Conservation (phyloP, 2,113 vertebrate species). For the Stegastes partitus region DNA sequence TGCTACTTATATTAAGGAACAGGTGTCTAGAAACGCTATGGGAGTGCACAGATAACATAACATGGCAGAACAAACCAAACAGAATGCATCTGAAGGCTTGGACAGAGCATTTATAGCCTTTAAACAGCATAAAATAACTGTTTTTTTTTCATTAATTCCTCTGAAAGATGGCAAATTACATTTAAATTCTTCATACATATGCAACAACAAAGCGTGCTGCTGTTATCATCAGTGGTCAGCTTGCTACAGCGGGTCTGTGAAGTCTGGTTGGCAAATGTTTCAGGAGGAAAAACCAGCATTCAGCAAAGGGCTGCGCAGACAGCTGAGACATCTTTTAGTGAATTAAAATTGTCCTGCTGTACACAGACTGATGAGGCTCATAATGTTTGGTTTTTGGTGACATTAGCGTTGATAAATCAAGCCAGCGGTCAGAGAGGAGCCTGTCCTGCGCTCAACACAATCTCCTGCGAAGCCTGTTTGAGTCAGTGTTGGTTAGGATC, state of each 20-base stretch:
- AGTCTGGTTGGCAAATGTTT: slow-evolving; percentile 28
- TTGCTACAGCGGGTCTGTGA: slow-evolving; percentile 36
- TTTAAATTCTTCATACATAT: slow-evolving; percentile 28
- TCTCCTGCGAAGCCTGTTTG: slow-evolving; percentile 1
- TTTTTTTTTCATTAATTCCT: slow-evolving; percentile 14
- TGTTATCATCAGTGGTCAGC: slow-evolving; percentile 60
- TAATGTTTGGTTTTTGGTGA: slow-evolving; percentile 10
- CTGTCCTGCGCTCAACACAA: neutral
- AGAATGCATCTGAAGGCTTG: slow-evolving; percentile 4
- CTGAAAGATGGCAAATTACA: slow-evolving; percentile 42
- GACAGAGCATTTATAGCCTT: neutral
- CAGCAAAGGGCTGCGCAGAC: slow-evolving; percentile 1
- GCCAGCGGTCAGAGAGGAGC: neutral
- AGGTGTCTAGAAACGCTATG: slow-evolving; percentile 16
- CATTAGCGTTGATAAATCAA: slow-evolving; percentile 23
- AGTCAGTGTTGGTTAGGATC: slow-evolving; percentile 32
- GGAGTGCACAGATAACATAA: neutral
- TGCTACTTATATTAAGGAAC: slow-evolving; percentile 29
- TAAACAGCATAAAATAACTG: neutral
- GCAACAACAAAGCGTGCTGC: slow-evolving; percentile 24
- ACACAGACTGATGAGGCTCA: slow-evolving; percentile 1
- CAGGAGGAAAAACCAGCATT: neutral
- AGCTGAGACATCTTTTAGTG: slow-evolving; percentile 10
- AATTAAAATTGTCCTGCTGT: slow-evolving; percentile 3
- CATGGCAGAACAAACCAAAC: slow-evolving; percentile 26